phyloP scores from a whole-genome alignment of 2,888 invertebrate genomes.

The Lobophora halterata region DNA sequence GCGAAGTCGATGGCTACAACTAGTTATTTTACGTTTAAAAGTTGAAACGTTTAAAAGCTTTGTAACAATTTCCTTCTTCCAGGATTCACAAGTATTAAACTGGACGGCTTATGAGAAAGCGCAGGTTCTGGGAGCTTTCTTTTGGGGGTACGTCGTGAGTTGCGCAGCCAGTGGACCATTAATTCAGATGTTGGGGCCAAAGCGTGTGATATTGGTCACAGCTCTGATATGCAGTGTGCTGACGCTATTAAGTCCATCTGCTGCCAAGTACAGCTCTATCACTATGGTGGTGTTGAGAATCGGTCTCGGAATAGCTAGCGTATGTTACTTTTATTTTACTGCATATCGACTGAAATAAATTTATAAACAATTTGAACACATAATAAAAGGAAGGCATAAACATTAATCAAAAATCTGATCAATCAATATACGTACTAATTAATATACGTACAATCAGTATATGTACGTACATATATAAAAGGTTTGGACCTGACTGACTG shows the following conservation, averaged over 20 bases:
- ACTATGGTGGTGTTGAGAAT: slow-evolving; percentile 53
- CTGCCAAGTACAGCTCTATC: slow-evolving; percentile 20
- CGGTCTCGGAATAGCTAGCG: slow-evolving; percentile 75
- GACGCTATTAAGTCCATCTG: slow-evolving; percentile 17
- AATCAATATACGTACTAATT: no score
- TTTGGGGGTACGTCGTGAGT: slow-evolving; percentile 80
- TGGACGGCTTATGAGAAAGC: slow-evolving; percentile 78
- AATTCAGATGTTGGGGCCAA: slow-evolving; percentile 18
- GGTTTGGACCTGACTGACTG: no score
- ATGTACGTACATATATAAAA: no score
- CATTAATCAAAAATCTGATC: no score
- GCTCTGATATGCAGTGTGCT: slow-evolving; percentile 7
- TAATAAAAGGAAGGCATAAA: no score
- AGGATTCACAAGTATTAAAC: slow-evolving; percentile 29
- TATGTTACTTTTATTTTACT: slow-evolving; percentile 44
- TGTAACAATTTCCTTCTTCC: slow-evolving; percentile 11
- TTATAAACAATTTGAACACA: no score
- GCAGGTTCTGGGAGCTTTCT: slow-evolving; percentile 76
- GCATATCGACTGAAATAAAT: background rate
- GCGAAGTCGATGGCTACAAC: no score
- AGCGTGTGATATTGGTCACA: slow-evolving; percentile 7
- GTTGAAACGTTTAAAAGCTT: no score
- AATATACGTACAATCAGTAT: no score
- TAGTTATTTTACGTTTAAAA: no score
- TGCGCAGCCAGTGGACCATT: slow-evolving; percentile 21